phyloP scores from a whole-genome alignment of 2,888 invertebrate species.

The Agrotis clavis region DNA sequence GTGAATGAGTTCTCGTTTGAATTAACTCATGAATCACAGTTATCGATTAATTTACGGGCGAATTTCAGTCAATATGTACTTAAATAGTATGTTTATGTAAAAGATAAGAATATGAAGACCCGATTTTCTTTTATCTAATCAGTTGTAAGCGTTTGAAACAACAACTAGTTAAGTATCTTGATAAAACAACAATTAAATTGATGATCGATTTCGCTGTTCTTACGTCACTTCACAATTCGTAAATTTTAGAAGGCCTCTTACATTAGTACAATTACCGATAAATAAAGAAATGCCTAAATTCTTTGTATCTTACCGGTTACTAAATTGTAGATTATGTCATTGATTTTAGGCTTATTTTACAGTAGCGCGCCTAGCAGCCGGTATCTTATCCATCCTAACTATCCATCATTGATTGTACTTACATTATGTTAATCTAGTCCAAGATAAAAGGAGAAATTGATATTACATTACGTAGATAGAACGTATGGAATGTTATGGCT shows the following conservation, averaged over 20 bases:
- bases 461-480: conserved; percentile 14
- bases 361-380: conserved; percentile 27
- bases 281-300: background rate
- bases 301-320: background rate
- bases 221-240: conserved; percentile 34
- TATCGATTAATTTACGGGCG: background rate
- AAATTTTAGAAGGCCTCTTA: conserved; percentile 12
- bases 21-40: background rate
- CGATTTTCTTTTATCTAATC: conserved; percentile 53
- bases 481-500: background rate
- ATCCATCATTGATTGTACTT: conserved; percentile 35
- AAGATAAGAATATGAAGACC: conserved; percentile 15
- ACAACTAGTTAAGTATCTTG: conserved; percentile 36
- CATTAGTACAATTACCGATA: background rate
- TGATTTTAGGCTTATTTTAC: conserved; percentile 8
- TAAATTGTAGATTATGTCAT: conserved; percentile 1
- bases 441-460: conserved; percentile 25
- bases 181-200: conserved; percentile 50
- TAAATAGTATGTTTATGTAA: conserved; percentile 20
- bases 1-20: background rate
- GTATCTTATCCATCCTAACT: conserved; percentile 41
- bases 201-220: conserved; percentile 53
- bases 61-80: background rate
- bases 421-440: conserved; percentile 35
- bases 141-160: conserved; percentile 39